phyloP scores from a whole-genome alignment of 2,113 vertebrate genomes.

The Dunckerocampus dactyliophorus region DNA sequence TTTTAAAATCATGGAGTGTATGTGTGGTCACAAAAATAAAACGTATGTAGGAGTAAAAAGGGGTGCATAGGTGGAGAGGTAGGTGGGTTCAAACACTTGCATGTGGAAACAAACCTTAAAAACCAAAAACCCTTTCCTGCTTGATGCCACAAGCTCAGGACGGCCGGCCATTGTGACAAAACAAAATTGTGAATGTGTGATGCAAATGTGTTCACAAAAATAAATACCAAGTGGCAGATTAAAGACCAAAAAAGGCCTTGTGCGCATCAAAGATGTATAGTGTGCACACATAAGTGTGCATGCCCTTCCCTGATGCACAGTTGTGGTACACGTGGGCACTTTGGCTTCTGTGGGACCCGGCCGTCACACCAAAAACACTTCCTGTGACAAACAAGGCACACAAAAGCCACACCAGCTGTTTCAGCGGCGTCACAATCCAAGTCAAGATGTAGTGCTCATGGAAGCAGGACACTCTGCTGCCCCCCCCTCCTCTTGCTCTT shows the following conservation, averaged over 20 bases:
- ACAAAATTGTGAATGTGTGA: constrained; percentile 52
- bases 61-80: constrained; percentile 68
- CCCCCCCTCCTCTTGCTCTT: constrained; percentile 54
- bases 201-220: constrained; percentile 57
- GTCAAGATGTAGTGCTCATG: constrained; percentile 37
- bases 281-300: constrained; percentile 44
- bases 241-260: constrained; percentile 45
- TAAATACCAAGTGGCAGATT: constrained; percentile 60
- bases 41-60: constrained; percentile 33
- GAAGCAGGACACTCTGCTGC: constrained; percentile 44
- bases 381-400: constrained; percentile 52
- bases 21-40: constrained; percentile 55
- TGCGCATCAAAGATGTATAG: constrained; percentile 50
- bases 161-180: constrained; percentile 37
- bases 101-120: constrained; percentile 44
- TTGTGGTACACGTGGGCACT: constrained; percentile 20
- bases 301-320: constrained; percentile 38
- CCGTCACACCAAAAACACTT: constrained; percentile 15
- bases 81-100: constrained; percentile 67
- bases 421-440: constrained; percentile 52
- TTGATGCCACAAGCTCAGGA: constrained; percentile 29
- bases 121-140: constrained; percentile 40
- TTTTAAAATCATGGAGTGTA: constrained; percentile 58
- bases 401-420: constrained; percentile 51
- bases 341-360: constrained; percentile 33